These are phyloP conservation scores for Himalopsyche japonica DNA, from an alignment of 2,888 invertebrate genomes.

Conservation along the genomic window DNA sequence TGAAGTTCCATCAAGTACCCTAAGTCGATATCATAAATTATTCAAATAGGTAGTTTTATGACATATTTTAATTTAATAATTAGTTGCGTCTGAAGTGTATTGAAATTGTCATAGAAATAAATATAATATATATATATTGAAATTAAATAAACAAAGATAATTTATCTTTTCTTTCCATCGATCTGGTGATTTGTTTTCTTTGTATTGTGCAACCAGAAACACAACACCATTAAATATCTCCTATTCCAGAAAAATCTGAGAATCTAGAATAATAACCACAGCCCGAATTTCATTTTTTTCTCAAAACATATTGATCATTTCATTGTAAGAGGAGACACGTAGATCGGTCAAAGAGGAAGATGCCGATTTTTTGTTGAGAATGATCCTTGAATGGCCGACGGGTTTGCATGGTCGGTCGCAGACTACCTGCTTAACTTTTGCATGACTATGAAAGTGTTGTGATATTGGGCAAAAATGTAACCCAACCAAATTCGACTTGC, in stretches of 20 bases:
- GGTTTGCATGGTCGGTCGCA: neutral
- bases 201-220: conserved; percentile 34
- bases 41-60: too few relatives aligned
- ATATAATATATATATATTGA: too few relatives aligned
- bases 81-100: too few relatives aligned
- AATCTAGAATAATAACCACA: conserved; percentile 28
- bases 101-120: too few relatives aligned
- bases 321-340: conserved; percentile 36
- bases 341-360: conserved; percentile 39
- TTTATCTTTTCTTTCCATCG: neutral
- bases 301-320: conserved; percentile 38
- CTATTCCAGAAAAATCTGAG: conserved; percentile 5
- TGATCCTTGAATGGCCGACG: conserved; percentile 24
- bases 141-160: neutral
- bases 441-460: conserved; percentile 31
- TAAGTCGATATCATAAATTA: too few relatives aligned
- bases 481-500: conserved; percentile 23
- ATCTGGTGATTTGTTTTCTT: conserved; percentile 32
- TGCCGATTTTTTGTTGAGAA: conserved; percentile 33
- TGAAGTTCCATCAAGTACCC: too few relatives aligned
- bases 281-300: conserved; percentile 29
- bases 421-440: conserved; percentile 29
- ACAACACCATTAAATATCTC: conserved; percentile 25
- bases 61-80: too few relatives aligned
- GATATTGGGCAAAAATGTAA: conserved; percentile 33